phyloP scores from a whole-genome alignment of 2,797 vertebrate genomes.

The Poecilia gillii region DNA sequence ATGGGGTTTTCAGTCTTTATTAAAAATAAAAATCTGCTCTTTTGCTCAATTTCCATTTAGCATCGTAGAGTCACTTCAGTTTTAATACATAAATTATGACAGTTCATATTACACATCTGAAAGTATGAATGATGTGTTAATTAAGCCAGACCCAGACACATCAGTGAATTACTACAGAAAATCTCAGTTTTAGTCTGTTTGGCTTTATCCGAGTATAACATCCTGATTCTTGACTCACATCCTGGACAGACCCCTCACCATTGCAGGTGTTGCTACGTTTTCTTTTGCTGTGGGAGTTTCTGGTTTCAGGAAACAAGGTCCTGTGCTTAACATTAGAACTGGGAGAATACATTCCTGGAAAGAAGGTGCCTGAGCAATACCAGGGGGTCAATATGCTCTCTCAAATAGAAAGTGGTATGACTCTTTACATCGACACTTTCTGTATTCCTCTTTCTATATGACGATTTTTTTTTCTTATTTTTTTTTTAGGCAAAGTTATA shows the following conservation, averaged over 20 bases:
- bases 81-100: constrained; percentile 1
- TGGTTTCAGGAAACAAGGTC: constrained; percentile 83
- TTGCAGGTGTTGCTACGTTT: constrained; percentile 79
- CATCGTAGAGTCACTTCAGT: constrained; percentile 4
- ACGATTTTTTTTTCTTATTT: background rate
- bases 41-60: background rate
- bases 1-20: constrained; percentile 20
- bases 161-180: constrained; percentile 33
- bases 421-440: constrained; percentile 23
- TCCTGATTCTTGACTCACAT: constrained; percentile 70
- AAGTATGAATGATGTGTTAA: constrained; percentile 15
- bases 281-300: constrained; percentile 79
- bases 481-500: background rate
- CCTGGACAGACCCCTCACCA: constrained; percentile 69
- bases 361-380: constrained; percentile 66
- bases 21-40: constrained; percentile 10
- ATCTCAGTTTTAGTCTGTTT: constrained; percentile 43
- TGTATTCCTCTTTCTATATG: constrained; percentile 7
- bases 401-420: constrained; percentile 56
- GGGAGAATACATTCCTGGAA: constrained; percentile 75
- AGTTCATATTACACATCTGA: constrained; percentile 6
- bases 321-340: constrained; percentile 81
- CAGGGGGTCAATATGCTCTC: constrained; percentile 41
- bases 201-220: constrained; percentile 61
- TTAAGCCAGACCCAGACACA: constrained; percentile 27